Evolutionary conservation across 2,113 vertebrate species (phyloP), one percentile per base, ranked within the genome.

Genomic region (Recurvirostra avosetta): DNA sequence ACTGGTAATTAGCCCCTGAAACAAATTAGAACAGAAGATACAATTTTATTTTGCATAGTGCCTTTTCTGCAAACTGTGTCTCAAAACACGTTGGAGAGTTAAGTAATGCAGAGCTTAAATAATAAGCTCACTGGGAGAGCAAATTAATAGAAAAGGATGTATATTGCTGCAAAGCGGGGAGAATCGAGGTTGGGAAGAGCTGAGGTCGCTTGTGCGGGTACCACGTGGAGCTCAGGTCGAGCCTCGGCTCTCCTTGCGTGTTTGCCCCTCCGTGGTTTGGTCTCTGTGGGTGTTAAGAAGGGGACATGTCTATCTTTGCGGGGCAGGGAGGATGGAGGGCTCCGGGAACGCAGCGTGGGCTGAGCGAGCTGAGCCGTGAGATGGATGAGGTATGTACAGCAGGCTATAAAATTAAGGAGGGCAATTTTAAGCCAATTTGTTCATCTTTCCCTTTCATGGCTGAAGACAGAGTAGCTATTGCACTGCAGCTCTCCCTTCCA

Each of bases 1-100:
- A 91, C 85, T 71, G 81, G 68, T 86, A 93, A 96, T 97, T 97
- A 94, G 80, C 82, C 76, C 63, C 82, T 40, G 79, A 90, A 96
- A 91, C 90, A 89, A 91, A 94, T 93, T 89, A 73, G 75, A 95
- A 85, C 56, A 45, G 63, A 86, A 92, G 93, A 95, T 43, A 58
- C 52, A 58, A 16, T 95, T 93, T 95, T 89, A 86, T 67, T 89
- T 86, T 83, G 85, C 76, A 3, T 75, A 47, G 88, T 36, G 88
- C 47, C 67, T 93, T 76, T 78, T 65, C 70, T 65, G 75, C 83
- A 67, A 74, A 62, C 38, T 40, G 47, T 13, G 45, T 56, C 84
- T 92, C 58, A 15, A 61, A 91, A 75, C 89, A 30, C 29, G 13
- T 25, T 56, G 70, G 78, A 92, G 89, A 95, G 70, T 92, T 86